Conservation (phyloP, 2,888 invertebrate species). For the Ophion obscuratus region DNA sequence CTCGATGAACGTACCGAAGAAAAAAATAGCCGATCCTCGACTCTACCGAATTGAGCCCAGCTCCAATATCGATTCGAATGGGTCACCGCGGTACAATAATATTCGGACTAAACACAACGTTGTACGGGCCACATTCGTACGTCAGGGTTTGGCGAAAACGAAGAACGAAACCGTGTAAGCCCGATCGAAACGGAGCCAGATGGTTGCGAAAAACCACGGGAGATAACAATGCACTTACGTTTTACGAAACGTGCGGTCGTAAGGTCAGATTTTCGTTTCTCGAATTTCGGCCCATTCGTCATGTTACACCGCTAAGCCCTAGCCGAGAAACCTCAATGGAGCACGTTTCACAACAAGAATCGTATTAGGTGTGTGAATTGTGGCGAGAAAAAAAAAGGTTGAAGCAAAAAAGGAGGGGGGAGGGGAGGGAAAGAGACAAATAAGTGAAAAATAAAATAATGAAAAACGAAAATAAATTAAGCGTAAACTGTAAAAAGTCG, state of each 20-base stretch:
- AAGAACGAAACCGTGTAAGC: constrained; percentile 43
- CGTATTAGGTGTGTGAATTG: too few species aligned
- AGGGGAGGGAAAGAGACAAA: too few species aligned
- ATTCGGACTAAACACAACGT: background rate
- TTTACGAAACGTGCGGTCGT: background rate
- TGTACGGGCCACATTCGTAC: background rate
- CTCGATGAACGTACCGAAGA: too few species aligned
- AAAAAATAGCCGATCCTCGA: too few species aligned
- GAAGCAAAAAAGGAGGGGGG: too few species aligned
- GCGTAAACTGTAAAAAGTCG: too few species aligned
- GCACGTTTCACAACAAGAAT: constrained; percentile 12
- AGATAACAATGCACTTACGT: background rate
- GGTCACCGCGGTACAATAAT: too few species aligned
- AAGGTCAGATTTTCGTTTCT: constrained; percentile 29
- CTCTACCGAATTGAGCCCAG: too few species aligned
- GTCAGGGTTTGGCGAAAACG: background rate
- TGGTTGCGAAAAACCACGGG: constrained; percentile 24
- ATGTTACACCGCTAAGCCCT: constrained; percentile 43
- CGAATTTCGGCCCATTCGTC: constrained; percentile 35
- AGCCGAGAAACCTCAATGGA: constrained; percentile 14
- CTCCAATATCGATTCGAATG: too few species aligned
- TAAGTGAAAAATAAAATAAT: too few species aligned
- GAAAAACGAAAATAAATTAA: too few species aligned
- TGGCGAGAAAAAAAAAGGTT: too few species aligned
- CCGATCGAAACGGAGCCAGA: constrained; percentile 27